A percentile compares a stretch with the other conserved stretches of the same genome.
Conservation (phyloP, 2,113 vertebrate species). For the Triplophysa tibetana region DNA sequence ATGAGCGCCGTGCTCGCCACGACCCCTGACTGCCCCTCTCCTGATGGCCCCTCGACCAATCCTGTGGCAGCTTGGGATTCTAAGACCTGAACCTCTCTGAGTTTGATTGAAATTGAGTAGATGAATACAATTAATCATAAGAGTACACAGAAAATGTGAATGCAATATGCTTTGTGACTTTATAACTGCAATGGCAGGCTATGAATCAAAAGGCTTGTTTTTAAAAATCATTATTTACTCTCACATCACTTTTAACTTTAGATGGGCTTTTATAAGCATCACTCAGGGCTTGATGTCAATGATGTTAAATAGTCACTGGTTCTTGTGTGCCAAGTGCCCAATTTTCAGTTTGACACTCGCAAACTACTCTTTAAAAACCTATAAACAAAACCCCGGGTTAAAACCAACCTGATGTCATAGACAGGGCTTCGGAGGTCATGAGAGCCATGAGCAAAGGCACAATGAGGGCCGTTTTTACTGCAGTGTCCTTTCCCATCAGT, state of each 20-base stretch:
- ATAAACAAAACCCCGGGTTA: background rate
- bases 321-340: no score
- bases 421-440: conserved; percentile 94
- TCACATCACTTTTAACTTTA: background rate
- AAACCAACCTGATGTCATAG: conserved; percentile 89
- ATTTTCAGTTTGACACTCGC: no score
- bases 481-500: conserved; percentile 96
- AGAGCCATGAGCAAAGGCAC: conserved; percentile 95
- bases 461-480: conserved; percentile 95
- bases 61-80: conserved; percentile 89
- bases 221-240: background rate
- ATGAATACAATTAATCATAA: background rate
- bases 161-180: background rate
- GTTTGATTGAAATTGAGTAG: background rate
- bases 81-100: conserved; percentile 93
- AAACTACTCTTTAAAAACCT: no score
- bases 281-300: background rate
- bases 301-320: no score
- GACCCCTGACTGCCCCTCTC: conserved; percentile 89
- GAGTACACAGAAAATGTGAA: background rate
- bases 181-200: background rate
- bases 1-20: conserved; percentile 96
- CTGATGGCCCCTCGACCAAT: conserved; percentile 80
- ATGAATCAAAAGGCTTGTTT: background rate
- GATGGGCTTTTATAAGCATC: background rate